Percentiles rank a stretch among this genome's conserved stretches.
Evolutionary conservation across 2,113 vertebrate genomes (phyloP).

Genomic region (Tautogolabrus adspersus): DNA sequence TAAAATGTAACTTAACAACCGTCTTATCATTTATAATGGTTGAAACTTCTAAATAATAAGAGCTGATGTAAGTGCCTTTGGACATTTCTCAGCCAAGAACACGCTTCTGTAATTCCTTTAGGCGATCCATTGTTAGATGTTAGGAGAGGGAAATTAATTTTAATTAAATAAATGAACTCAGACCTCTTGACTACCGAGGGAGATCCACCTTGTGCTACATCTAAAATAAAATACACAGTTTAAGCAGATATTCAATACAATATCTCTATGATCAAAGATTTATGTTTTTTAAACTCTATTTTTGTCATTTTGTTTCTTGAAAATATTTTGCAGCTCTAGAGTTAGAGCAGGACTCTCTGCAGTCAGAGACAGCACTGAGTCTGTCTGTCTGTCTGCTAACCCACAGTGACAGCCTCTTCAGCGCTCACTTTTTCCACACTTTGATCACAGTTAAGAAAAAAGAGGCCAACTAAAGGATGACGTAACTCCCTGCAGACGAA

Average conservation of each 20-base stretch:
- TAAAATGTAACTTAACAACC: too few relatives aligned
- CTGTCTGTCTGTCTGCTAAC: constrained; percentile 16
- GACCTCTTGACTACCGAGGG: not conserved
- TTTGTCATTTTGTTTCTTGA: not conserved
- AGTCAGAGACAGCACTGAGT: constrained; percentile 13
- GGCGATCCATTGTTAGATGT: not conserved
- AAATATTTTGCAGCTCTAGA: constrained; percentile 3
- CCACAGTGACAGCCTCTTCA: constrained; percentile 27
- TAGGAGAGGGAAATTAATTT: not conserved
- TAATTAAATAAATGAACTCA: not conserved
- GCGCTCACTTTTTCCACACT: constrained; percentile 12
- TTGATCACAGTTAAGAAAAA: constrained; percentile 46
- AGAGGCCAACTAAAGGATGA: not conserved
- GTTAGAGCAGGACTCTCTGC: constrained; percentile 18
- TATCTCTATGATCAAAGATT: constrained; percentile 3
- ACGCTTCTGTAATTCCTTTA: not conserved
- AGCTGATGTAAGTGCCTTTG: not conserved
- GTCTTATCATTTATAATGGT: not conserved
- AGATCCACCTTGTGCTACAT: not conserved
- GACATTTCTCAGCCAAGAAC: not conserved
- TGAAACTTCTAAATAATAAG: not conserved
- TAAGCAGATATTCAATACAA: constrained; percentile 9
- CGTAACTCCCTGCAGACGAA: constrained; percentile 10
- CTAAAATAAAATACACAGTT: not conserved
- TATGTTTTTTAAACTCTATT: not conserved